A percentile compares a stretch with the other conserved stretches of the same genome.
These are phyloP conservation scores for Pelobates cultripes DNA, from an alignment of 2,797 vertebrate species.

Conservation along the genomic window DNA sequence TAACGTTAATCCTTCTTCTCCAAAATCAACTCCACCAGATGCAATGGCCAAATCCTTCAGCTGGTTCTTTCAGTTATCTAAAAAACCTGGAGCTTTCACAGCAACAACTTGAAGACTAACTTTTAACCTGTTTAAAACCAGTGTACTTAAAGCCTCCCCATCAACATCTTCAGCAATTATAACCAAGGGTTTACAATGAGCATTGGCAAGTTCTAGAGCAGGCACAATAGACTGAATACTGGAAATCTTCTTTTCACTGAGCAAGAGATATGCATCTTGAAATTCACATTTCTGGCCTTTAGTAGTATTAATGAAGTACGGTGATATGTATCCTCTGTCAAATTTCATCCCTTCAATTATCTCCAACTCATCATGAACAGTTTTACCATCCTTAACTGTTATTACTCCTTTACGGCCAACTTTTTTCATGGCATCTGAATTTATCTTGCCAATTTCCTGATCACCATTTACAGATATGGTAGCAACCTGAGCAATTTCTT, in stretches of 20 bases:
- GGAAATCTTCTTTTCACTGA: constrained; percentile 98
- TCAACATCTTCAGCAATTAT: constrained; percentile 96
- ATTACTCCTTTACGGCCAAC: constrained; percentile 96
- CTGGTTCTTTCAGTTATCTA: constrained; percentile 97
- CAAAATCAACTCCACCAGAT: constrained; percentile 94
- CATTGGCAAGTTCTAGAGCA: constrained; percentile 93
- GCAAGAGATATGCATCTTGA: constrained; percentile 93
- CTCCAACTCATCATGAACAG: constrained; percentile 93
- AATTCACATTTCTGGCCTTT: constrained; percentile 98
- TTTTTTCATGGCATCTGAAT: constrained; percentile 98
- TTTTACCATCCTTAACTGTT: constrained; percentile 99
- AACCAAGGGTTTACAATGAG: constrained; percentile 93
- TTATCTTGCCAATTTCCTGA: constrained; percentile 89
- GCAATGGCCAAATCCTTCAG: constrained; percentile 93
- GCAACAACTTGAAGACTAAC: constrained; percentile 97
- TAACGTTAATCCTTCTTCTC: constrained; percentile 87
- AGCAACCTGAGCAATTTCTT: constrained; percentile 99
- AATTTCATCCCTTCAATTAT: constrained; percentile 99
- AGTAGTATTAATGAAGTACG: constrained; percentile 94
- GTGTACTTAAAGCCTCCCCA: constrained; percentile 95
- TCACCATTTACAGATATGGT: constrained; percentile 98
- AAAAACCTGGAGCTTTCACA: constrained; percentile 96
- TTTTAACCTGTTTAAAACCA: constrained; percentile 95
- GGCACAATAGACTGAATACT: constrained; percentile 96
- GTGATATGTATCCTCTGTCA: constrained; percentile 98